Evolutionary conservation across 2,888 invertebrate genomes (phyloP).

Genomic region (Portevinia maculata): DNA sequence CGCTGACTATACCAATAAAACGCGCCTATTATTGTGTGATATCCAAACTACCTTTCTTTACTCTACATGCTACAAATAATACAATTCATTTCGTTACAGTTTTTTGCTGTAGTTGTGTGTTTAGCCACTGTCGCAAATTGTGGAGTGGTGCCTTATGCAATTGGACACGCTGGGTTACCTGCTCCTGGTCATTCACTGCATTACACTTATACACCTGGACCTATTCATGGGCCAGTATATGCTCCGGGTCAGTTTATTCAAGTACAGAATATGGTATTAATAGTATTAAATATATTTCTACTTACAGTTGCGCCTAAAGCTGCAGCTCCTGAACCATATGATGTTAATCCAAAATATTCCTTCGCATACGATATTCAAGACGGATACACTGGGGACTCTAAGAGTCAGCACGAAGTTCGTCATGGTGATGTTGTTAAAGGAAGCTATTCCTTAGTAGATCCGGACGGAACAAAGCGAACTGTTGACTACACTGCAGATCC

Average conservation of each 20-base stretch:
- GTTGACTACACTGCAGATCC: constrained; percentile 85
- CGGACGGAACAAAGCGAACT: constrained; percentile 86
- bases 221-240: constrained; percentile 74
- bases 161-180: constrained; percentile 77
- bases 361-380: constrained; percentile 84
- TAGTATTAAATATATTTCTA: background rate
- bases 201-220: constrained; percentile 56
- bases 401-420: constrained; percentile 86
- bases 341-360: constrained; percentile 83
- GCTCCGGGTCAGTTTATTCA: constrained; percentile 76
- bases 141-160: constrained; percentile 78
- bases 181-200: constrained; percentile 75
- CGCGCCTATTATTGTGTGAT: no score
- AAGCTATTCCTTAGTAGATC: constrained; percentile 84
- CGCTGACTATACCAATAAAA: no score
- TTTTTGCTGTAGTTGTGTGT: constrained; percentile 11
- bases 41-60: no score
- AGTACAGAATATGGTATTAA: background rate
- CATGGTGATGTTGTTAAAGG: constrained; percentile 86
- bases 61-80: background rate
- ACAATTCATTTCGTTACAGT: constrained; percentile 9
- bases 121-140: constrained; percentile 77
- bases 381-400: constrained; percentile 83
- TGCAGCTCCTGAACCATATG: constrained; percentile 80
- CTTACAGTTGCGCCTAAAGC: constrained; percentile 77